A percentile compares a stretch with the other conserved stretches of the same genome.
Evolutionary conservation across 2,888 invertebrate species (phyloP).

Genomic region (Lamellibrachia columna): DNA sequence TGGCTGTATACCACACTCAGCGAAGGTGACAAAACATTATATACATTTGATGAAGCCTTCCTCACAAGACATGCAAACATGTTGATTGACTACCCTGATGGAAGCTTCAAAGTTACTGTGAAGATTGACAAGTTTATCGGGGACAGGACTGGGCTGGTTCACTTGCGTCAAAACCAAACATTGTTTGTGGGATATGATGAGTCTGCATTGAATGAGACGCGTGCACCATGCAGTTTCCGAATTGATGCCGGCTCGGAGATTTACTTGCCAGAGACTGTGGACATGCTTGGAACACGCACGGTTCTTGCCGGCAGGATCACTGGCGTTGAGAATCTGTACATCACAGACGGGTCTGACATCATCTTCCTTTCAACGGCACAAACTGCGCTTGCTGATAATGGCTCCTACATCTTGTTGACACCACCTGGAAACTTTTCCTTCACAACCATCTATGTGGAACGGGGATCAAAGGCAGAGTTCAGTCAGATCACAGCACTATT

Average conservation of each 20-base stretch:
- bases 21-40: conserved; percentile 42
- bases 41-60: conserved; percentile 52
- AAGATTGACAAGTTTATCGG: conserved; percentile 48
- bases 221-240: conserved; percentile 53
- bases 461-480: conserved; percentile 47
- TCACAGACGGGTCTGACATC: conserved; percentile 47
- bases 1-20: conserved; percentile 50
- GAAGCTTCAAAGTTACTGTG: conserved; percentile 39
- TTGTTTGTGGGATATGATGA: conserved; percentile 51
- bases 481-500: conserved; percentile 43
- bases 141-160: conserved; percentile 50
- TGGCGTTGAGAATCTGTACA: conserved; percentile 45
- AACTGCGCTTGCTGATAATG: conserved; percentile 50
- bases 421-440: conserved; percentile 49
- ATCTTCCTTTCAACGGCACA: conserved; percentile 48
- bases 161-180: conserved; percentile 45
- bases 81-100: conserved; percentile 46
- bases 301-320: conserved; percentile 50
- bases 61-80: conserved; percentile 49
- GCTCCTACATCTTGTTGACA: conserved; percentile 46
- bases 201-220: conserved; percentile 48
- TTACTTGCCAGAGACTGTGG: conserved; percentile 46
- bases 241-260: conserved; percentile 48
- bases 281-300: conserved; percentile 50
- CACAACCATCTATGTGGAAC: conserved; percentile 44